phyloP scores from a whole-genome alignment of 2,113 vertebrate species.

The Tringa solitaria region DNA sequence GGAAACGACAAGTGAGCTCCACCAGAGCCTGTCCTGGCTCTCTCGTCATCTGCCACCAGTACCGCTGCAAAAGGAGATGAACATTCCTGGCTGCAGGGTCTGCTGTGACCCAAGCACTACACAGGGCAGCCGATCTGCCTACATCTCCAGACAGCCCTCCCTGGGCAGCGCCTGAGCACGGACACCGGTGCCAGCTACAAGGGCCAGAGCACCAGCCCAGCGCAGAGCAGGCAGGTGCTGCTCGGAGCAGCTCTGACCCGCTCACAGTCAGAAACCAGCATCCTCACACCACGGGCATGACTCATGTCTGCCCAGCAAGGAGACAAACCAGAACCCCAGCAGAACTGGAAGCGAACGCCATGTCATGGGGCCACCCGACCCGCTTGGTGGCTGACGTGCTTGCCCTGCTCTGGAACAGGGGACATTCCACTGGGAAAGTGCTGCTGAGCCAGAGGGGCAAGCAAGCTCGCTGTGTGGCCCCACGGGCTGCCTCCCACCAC shows the following conservation, averaged over 20 bases:
- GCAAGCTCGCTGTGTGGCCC: rapidly evolving
- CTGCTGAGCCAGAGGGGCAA: background rate
- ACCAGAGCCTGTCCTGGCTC: background rate
- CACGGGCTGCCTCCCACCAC: rapidly evolving
- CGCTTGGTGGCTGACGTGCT: rapidly evolving
- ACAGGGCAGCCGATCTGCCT: background rate
- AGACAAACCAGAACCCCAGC: background rate
- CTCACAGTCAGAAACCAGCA: rapidly evolving
- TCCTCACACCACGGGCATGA: background rate
- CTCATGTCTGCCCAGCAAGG: background rate
- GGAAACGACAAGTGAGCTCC: background rate
- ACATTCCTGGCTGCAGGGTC: too few species aligned
- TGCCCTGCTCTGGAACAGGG: background rate
- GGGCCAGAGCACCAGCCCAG: background rate
- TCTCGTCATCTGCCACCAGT: background rate
- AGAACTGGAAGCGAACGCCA: rapidly evolving
- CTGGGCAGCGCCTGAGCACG: rapidly evolving
- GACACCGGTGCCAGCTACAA: background rate
- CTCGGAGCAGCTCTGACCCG: background rate
- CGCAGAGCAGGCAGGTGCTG: background rate
- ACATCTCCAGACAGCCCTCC: background rate
- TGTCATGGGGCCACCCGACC: rapidly evolving
- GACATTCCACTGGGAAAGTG: rapidly evolving
- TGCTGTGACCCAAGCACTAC: background rate
- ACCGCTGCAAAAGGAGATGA: background rate